phyloP scores from a whole-genome alignment of 2,797 vertebrate genomes.

The Acanthurus leucopareius region DNA sequence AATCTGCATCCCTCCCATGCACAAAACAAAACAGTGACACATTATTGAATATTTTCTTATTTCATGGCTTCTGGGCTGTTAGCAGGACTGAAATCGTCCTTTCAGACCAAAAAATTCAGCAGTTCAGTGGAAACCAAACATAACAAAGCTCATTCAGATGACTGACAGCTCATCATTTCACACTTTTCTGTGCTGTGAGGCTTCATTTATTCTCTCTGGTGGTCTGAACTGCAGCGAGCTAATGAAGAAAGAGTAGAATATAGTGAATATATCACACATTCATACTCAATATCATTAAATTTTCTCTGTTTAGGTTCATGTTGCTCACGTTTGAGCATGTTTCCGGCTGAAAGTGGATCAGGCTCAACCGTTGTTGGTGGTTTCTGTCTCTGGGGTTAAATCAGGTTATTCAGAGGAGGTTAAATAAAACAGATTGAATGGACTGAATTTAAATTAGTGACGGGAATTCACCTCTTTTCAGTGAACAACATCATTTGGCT shows the following conservation, averaged over 20 bases:
- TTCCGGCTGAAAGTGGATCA: too few relatives aligned
- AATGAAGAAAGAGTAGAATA: constrained; percentile 5
- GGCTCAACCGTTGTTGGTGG: too few relatives aligned
- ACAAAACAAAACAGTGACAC: constrained; percentile 7
- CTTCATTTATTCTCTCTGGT: constrained; percentile 8
- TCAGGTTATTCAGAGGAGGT: constrained; percentile 6
- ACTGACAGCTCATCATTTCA: constrained; percentile 14
- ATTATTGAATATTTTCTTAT: constrained; percentile 11
- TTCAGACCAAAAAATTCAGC: constrained; percentile 31
- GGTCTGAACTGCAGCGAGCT: not conserved
- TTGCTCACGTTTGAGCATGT: not conserved
- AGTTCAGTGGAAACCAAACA: constrained; percentile 21
- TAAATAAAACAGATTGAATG: constrained; percentile 10
- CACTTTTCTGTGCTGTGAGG: not conserved
- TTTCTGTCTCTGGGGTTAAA: too few relatives aligned
- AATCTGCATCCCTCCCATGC: not conserved
- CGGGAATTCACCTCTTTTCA: too few relatives aligned
- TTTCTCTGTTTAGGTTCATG: not conserved
- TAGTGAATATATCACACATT: constrained; percentile 5
- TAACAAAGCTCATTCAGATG: constrained; percentile 19
- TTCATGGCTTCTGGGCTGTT: constrained; percentile 3
- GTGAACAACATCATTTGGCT: too few relatives aligned
- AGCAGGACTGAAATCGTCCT: constrained; percentile 9
- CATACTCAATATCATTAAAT: not conserved
- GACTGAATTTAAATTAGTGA: too few relatives aligned